Percentiles rank a stretch among this genome's conserved stretches.
phyloP scores from a whole-genome alignment of 2,797 vertebrate genomes.

The Catostomus latipinnis region DNA sequence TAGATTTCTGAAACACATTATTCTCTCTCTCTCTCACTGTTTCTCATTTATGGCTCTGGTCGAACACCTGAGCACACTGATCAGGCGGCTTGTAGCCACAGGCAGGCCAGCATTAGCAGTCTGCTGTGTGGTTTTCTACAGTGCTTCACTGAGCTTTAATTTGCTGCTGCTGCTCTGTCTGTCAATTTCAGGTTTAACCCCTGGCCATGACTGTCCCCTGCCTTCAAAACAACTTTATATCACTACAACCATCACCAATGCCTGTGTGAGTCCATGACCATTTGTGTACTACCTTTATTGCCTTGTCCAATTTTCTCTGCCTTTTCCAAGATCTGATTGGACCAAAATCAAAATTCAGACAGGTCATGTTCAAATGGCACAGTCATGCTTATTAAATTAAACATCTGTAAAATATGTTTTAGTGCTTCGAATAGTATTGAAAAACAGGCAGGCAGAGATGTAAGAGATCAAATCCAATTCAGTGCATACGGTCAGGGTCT shows the following conservation, averaged over 20 bases:
- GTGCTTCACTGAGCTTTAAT: conserved; percentile 67
- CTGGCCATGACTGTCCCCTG: conserved; percentile 47
- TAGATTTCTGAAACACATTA: not conserved
- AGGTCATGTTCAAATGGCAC: not conserved
- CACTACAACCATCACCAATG: conserved; percentile 5
- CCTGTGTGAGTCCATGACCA: conserved; percentile 8
- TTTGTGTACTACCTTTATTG: conserved; percentile 26
- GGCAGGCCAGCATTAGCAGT: conserved; percentile 60
- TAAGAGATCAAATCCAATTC: not conserved
- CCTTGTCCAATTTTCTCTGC: not conserved
- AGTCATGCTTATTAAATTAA: not conserved
- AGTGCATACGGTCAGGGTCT: not conserved
- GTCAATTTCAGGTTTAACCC: conserved; percentile 50
- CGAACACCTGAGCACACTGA: conserved; percentile 41
- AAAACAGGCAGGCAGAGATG: not conserved
- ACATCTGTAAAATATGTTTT: not conserved
- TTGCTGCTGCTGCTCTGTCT: conserved; percentile 52
- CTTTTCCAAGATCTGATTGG: not conserved
- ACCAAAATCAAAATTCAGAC: not conserved
- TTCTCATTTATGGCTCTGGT: conserved; percentile 36
- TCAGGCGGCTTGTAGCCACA: conserved; percentile 20
- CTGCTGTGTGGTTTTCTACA: conserved; percentile 46
- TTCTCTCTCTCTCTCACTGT: conserved; percentile 14
- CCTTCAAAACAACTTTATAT: conserved; percentile 26
- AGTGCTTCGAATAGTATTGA: not conserved